Conservation (phyloP, 2,113 vertebrate species). For the Misgurnus anguillicaudatus region DNA sequence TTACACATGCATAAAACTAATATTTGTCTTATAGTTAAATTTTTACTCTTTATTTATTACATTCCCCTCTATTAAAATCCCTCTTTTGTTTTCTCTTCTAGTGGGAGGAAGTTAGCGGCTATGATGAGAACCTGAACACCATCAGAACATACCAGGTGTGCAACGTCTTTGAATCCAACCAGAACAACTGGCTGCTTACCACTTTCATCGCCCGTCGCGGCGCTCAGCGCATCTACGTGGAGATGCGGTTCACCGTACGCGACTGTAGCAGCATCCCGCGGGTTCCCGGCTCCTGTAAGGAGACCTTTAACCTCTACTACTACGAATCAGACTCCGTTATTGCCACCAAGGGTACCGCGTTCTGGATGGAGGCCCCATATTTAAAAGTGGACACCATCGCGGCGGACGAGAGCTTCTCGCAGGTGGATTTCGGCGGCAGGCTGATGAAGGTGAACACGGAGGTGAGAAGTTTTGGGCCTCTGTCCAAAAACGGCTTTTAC, state of each 20-base stretch:
- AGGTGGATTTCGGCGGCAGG: slow-evolving; percentile 97
- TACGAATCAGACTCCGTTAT: slow-evolving; percentile 95
- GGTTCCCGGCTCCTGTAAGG: slow-evolving; percentile 96
- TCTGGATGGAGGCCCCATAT: slow-evolving; percentile 98
- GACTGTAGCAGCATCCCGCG: slow-evolving; percentile 99
- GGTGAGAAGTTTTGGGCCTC: slow-evolving; percentile 93
- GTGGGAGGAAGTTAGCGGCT: slow-evolving; percentile 99
- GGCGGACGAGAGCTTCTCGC: slow-evolving; percentile 98
- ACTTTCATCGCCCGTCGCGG: slow-evolving; percentile 92
- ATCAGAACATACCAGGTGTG: slow-evolving; percentile 99
- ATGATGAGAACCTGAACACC: slow-evolving; percentile 98
- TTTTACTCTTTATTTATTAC: neutral
- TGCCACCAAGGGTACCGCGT: slow-evolving; percentile 91
- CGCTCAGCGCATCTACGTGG: slow-evolving; percentile 93
- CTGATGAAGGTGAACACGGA: slow-evolving; percentile 99
- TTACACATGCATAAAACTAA: no score
- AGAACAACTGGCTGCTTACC: slow-evolving; percentile 99
- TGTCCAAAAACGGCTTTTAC: slow-evolving; percentile 96
- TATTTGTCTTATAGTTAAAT: no score
- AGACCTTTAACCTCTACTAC: slow-evolving; percentile 99
- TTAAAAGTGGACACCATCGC: slow-evolving; percentile 99
- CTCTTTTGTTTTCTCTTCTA: slow-evolving; percentile 60
- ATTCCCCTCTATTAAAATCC: neutral
- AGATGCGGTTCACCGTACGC: slow-evolving; percentile 97
- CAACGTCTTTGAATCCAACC: slow-evolving; percentile 96